Conservation (phyloP, 2,888 invertebrate genomes). For the Hesperia comma region DNA sequence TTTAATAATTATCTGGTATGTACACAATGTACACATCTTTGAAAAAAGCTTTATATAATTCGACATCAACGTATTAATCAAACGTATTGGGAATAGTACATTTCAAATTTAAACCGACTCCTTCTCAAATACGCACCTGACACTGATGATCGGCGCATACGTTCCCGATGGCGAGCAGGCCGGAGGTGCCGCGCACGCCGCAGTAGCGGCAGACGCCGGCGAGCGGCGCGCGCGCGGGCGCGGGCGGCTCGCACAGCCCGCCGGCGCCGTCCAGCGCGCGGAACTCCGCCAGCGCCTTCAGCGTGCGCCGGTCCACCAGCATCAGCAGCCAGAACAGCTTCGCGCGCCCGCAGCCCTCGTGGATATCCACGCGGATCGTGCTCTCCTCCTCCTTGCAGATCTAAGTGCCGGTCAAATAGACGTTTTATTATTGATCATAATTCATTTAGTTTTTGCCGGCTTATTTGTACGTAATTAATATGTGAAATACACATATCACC, state of each 20-base stretch:
- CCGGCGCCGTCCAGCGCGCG: constrained; percentile 85
- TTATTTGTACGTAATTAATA: too few species aligned
- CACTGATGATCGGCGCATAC: constrained; percentile 97
- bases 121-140: constrained; percentile 88
- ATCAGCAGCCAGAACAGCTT: constrained; percentile 98
- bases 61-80: too few species aligned
- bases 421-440: neutral
- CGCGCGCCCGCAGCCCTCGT: constrained; percentile 97
- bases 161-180: constrained; percentile 95
- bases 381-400: constrained; percentile 98
- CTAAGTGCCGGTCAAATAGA: constrained; percentile 58
- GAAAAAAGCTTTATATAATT: too few species aligned
- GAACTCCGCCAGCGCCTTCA: constrained; percentile 96
- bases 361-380: constrained; percentile 97
- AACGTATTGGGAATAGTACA: too few species aligned
- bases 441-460: too few species aligned
- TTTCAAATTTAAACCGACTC: too few species aligned
- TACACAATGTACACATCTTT: too few species aligned
- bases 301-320: constrained; percentile 95
- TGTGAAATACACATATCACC: neutral
- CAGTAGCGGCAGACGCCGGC: constrained; percentile 95
- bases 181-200: constrained; percentile 92
- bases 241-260: constrained; percentile 49
- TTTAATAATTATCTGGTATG: too few species aligned
- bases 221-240: constrained; percentile 52